Base-by-base conservation (phyloP, 2,888 invertebrate genomes). In the Crossocerus cetratus region DNA sequence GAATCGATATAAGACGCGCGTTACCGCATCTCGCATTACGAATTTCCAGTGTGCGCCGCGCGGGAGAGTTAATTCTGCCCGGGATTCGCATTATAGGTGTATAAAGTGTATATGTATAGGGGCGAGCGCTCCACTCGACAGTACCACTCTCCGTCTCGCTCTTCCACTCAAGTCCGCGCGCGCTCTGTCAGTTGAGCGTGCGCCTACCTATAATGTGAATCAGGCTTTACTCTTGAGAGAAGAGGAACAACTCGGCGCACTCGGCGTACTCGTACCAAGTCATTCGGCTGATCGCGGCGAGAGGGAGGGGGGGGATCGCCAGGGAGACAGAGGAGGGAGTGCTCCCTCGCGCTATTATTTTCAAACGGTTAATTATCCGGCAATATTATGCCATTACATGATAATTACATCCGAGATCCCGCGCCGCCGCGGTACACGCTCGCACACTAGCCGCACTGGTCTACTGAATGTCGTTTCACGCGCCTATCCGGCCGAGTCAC, bases 391-490 rank as follows among this genome's bases (percentile, higher is more conserved):
- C 76, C 73, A 75, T 69, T 69, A 76, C 73, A 75, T 65, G 76
- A 77, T 77, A 82, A 82, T 82, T 75, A 77, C 73, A 71, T 78
- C 71, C 66, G 76, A 74, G 55, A 32, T 32, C 32, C 32, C 32
- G 32, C 32, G 32, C 32, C 11, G 5, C 8, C 32, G 11, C 32
- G 32, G n/a, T 21, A 43, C 18, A 49, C 21, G 21, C 53, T 66
- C 60, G 57, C 59, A 64, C 21, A 43, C 45, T 56, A 32, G 32
- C 32, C 32, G 8, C 32, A 32, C 32, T 11, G 32, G 32, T 32
- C 32, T 65, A 69, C 77, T 63, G 76, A 68, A 75, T 73, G 82
- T 81, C 69, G 76, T 77, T 81, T 81, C 79, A 76, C 81, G 81
- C 74, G 32, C 32, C 32, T 32, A 32, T 32, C 32, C 32, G 32